Percentiles rank a stretch among this genome's conserved stretches.
Conservation (phyloP, 2,888 invertebrate species). For the Agrochola litura region DNA sequence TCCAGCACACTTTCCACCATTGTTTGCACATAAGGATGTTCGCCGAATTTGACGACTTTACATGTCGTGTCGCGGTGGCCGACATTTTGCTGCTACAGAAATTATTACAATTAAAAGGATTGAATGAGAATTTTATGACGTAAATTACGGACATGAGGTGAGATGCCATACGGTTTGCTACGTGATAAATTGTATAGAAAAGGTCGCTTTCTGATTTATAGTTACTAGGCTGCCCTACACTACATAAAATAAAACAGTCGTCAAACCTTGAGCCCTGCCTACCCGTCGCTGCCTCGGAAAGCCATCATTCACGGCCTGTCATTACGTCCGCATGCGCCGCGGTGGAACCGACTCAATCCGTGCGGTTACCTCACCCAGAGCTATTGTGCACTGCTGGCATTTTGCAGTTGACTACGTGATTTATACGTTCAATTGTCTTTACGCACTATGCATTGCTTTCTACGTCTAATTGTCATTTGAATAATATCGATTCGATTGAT, state of each 20-base stretch:
- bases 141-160: constrained; percentile 7
- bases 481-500: not conserved
- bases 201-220: constrained; percentile 5
- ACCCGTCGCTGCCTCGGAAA: constrained; percentile 28
- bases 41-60: constrained; percentile 91
- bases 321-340: constrained; percentile 55
- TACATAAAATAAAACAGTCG: constrained; percentile 41
- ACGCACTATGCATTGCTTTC: constrained; percentile 9
- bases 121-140: constrained; percentile 58
- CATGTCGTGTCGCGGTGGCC: constrained; percentile 88
- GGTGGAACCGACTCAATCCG: constrained; percentile 57
- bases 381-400: constrained; percentile 57
- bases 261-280: constrained; percentile 29
- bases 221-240: constrained; percentile 2
- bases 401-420: constrained; percentile 45
- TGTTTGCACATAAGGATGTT: constrained; percentile 96
- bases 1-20: constrained; percentile 97
- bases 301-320: constrained; percentile 65
- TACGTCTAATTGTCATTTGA: constrained; percentile 15
- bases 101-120: constrained; percentile 51
- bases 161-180: not conserved
- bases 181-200: not conserved
- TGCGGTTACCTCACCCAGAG: constrained; percentile 54
- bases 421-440: constrained; percentile 51
- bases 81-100: constrained; percentile 79